Percentiles rank a stretch among this genome's conserved stretches.
These are phyloP conservation scores for Macrotus californicus DNA, from an alignment of 2,113 vertebrate genomes.

Conservation along the genomic window DNA sequence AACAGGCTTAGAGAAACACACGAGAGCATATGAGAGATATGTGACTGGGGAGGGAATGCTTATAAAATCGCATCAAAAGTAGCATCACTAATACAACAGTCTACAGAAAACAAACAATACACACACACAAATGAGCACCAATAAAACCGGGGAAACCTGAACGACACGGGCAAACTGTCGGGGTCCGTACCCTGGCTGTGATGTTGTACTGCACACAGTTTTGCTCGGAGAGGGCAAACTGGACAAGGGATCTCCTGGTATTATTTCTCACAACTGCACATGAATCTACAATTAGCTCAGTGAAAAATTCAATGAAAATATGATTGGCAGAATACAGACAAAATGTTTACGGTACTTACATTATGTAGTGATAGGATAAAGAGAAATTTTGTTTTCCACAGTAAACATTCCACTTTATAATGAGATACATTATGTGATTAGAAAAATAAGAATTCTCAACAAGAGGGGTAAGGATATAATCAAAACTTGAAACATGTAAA, in stretches of 20 bases:
- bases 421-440: not conserved
- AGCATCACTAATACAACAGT: not conserved
- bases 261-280: not conserved
- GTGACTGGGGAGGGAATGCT: not conserved
- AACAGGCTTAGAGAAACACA: not conserved
- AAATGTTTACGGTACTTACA: not conserved
- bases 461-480: not conserved
- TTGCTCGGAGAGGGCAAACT: not conserved
- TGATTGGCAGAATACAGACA: not conserved
- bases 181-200: not conserved
- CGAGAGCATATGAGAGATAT: not conserved
- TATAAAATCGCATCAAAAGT: constrained; percentile 1
- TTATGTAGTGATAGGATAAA: not conserved
- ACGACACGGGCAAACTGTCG: not conserved
- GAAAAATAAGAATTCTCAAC: not conserved
- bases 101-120: not conserved
- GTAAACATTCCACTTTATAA: not conserved
- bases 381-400: not conserved
- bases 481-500: not conserved
- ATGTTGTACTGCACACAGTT: not conserved
- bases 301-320: not conserved
- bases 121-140: not conserved
- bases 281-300: not conserved
- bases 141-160: not conserved
- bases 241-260: not conserved